phyloP scores from a whole-genome alignment of 2,797 vertebrate genomes.

The Falco columbarius region DNA sequence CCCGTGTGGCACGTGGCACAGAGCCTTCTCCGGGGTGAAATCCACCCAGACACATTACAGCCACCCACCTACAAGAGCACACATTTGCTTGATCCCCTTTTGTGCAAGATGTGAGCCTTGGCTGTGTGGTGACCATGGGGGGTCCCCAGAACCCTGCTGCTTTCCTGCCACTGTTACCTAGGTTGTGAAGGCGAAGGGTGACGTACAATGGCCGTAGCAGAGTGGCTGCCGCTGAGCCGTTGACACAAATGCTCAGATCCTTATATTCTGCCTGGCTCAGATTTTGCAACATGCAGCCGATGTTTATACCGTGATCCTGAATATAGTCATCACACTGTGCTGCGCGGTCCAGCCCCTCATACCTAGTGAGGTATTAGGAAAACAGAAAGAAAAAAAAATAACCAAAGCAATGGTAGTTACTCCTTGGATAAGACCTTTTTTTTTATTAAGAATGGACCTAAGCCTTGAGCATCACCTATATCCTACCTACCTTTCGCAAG shows the following conservation, averaged over 20 bases:
- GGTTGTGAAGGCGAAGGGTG: conserved; percentile 75
- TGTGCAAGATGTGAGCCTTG: accelerated
- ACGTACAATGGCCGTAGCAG: conserved; percentile 65
- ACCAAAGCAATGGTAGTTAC: neutral
- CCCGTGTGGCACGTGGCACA: neutral
- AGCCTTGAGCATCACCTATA: accelerated
- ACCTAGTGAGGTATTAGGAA: conserved; percentile 45
- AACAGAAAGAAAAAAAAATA: neutral
- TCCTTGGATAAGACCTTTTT: too few relatives aligned
- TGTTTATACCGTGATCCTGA: conserved; percentile 9
- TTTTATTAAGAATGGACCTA: neutral
- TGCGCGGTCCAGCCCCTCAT: conserved; percentile 58
- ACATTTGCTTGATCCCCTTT: neutral
- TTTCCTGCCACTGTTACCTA: conserved; percentile 51
- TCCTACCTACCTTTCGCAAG: neutral
- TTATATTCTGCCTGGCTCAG: conserved; percentile 72
- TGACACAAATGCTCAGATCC: conserved; percentile 76
- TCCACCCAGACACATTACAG: neutral
- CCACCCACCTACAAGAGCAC: neutral
- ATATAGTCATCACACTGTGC: conserved; percentile 66
- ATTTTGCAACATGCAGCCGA: conserved; percentile 69
- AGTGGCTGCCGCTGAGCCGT: conserved; percentile 58
- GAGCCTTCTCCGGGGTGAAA: neutral
- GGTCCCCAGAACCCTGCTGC: neutral
- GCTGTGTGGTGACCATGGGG: accelerated